Base-by-base conservation (phyloP, 2,888 invertebrate species). In the Zeuzera pyrina region DNA sequence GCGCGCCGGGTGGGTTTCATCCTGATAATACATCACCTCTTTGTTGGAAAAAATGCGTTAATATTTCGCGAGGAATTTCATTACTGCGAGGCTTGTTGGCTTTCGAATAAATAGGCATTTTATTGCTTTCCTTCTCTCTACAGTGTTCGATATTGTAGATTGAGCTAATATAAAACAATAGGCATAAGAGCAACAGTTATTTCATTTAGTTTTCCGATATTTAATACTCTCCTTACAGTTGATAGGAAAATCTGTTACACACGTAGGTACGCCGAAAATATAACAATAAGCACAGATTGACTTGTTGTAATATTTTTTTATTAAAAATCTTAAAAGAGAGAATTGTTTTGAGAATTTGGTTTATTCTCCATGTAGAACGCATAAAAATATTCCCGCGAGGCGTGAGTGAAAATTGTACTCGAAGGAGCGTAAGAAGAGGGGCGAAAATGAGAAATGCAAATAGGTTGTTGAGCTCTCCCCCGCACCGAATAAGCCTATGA, bases 371-470 rank as follows among this genome's bases (percentile, higher is more conserved):
- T n/a, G 25, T 30, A 34, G 31, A 36, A 38, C 39, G 34, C 33
- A 57, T 54, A 59, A 58, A 50, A 57, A 57, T 41, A 51, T 47
- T 30, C 52, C 55, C 46, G 49, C 49, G 53, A 55, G 53, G 51
- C 55, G 57, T 47, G 48, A 64, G 57, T 62, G 67, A 61, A 70
- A 68, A 74, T 73, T 66, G 63, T 61, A 56, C 71, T 51, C 67
- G 44, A 48, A 67, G 61, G 71, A 67, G 47, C 53, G 52, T 57
- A 58, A 58, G 59, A 59, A 53, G 66, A 62, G 69, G 71, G 73
- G 67, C 57, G 70, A 63, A 77, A 76, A 78, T 78, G 74, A 74
- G 74, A 78, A 72, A 76, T 78, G 76, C 72, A 78, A 78, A 78
- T 78, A 69, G 57, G 63, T 59, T 64, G 67, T 65, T 66, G 68